Base-by-base conservation (phyloP, 2,113 vertebrate genomes). In the Ariopsis seemanni region DNA sequence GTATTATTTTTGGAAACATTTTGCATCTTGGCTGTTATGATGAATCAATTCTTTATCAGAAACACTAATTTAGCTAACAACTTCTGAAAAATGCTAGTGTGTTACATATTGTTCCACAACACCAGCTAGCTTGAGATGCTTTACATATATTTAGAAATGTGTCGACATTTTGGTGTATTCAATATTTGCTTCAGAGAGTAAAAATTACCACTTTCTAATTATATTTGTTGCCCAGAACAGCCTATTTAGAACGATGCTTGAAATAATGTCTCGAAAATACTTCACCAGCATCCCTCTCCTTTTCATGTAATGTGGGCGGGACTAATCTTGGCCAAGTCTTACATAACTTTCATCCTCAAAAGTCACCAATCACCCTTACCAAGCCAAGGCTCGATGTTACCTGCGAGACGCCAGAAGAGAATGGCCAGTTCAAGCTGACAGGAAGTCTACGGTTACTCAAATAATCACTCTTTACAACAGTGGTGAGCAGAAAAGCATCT, bases 1-100 rank as follows among this genome's bases (percentile, higher is more conserved):
- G 75, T 83, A 83, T 65, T 82, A 75, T 87, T 83, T 42, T 58
- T 72, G 7, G 55, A 83, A 89, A 86, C 89, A 86, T 71, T 86
- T 90, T 90, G 90, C 88, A 82, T 86, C 74, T 50, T 65, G 30
- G 82, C 34, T 69, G 34, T 82, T 55, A 72, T 60, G 67, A 86
- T 85, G 30, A 85, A 83, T 58, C 62, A 71, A 7, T 55, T 74
- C 34, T 74, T 74, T 74, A 18, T 74, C 71, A 9, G 71, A 20
- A 75, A 50, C 7, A 20, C 72, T 25, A 12, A 50, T 25, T 12
- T 25, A 25, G 4, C 72, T 75, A 25, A 9, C 48, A 12, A 52
- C 20, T 6, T 20, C 22, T 74, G 34, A 74, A 22, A 2, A 48
- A 22, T 74, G 34, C 71, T 9, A 48, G 48, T 74, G 11, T 22